Evolutionary conservation across 1,140 invertebrate genomes (phyloP).

Genomic region (Drosophila prosaltans): DNA sequence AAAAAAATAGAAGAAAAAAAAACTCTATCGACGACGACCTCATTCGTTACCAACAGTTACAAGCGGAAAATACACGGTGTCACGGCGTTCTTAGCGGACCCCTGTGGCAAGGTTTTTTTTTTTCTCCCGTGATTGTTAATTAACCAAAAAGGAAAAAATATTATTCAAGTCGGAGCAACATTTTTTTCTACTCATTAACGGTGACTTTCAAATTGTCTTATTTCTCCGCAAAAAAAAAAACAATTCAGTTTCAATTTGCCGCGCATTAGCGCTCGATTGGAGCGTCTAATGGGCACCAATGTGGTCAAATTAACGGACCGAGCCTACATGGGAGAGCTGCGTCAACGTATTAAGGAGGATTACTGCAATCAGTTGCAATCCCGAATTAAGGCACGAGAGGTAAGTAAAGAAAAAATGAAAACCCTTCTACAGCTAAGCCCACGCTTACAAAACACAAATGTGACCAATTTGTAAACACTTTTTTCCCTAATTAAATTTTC

Average conservation of each 20-base stretch:
- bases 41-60: slow-evolving; percentile 79
- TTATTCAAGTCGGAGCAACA: slow-evolving; percentile 14
- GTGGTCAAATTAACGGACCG: slow-evolving; percentile 86
- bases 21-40: slow-evolving; percentile 47
- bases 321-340: slow-evolving; percentile 86
- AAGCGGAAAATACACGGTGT: slow-evolving; percentile 64
- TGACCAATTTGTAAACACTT: slow-evolving; percentile 58
- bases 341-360: slow-evolving; percentile 85
- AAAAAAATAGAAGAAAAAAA: slow-evolving; percentile 25
- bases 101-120: slow-evolving; percentile 35
- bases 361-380: slow-evolving; percentile 85
- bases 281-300: slow-evolving; percentile 87
- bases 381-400: slow-evolving; percentile 86
- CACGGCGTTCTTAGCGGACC: slow-evolving; percentile 38
- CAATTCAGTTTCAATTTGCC: slow-evolving; percentile 86
- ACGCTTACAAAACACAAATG: slow-evolving; percentile 55
- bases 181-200: slow-evolving; percentile 38
- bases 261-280: slow-evolving; percentile 84
- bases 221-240: slow-evolving; percentile 15
- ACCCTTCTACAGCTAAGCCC: slow-evolving; percentile 6
- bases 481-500: slow-evolving; percentile 67
- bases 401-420: slow-evolving; percentile 62
- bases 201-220: slow-evolving; percentile 25
- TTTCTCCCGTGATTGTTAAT: slow-evolving; percentile 29
- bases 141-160: slow-evolving; percentile 40